phyloP scores from a whole-genome alignment of 2,888 invertebrate species.

The Druceiella hillmani region DNA sequence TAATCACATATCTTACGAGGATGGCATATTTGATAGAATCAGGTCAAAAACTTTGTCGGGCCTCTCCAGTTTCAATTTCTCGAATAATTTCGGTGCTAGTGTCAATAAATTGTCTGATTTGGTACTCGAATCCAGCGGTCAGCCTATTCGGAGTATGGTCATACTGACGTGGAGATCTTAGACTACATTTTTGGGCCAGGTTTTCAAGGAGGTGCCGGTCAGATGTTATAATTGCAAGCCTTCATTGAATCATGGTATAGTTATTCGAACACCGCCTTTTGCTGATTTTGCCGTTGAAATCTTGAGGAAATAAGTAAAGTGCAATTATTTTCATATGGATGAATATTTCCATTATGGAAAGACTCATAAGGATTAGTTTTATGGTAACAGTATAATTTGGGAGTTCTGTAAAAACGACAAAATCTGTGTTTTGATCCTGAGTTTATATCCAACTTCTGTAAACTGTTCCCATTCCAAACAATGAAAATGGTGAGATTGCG shows the following conservation, averaged over 20 bases:
- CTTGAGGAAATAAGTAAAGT: constrained; percentile 67
- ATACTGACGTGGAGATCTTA: constrained; percentile 90
- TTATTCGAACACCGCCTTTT: constrained; percentile 68
- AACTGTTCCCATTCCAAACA: constrained; percentile 80
- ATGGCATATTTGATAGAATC: constrained; percentile 39
- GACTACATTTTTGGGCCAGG: constrained; percentile 84
- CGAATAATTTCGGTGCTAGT: constrained; percentile 29
- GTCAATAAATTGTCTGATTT: constrained; percentile 59
- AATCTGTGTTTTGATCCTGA: constrained; percentile 46
- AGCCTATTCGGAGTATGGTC: constrained; percentile 70
- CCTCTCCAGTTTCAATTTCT: constrained; percentile 40
- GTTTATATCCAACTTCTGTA: constrained; percentile 74
- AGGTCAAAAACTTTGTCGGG: constrained; percentile 35
- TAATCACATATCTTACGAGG: too few species aligned
- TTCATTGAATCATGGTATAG: constrained; percentile 73
- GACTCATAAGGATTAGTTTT: constrained; percentile 73
- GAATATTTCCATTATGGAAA: constrained; percentile 75
- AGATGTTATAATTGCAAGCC: constrained; percentile 92
- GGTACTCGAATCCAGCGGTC: constrained; percentile 63
- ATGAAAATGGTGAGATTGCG: constrained; percentile 82
- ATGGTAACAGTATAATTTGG: constrained; percentile 82
- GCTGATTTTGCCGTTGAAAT: constrained; percentile 62
- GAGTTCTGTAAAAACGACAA: constrained; percentile 63
- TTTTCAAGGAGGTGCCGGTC: constrained; percentile 76
- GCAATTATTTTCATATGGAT: constrained; percentile 68